phyloP scores from a whole-genome alignment of 2,888 invertebrate species.

The Amorpha juglandis region DNA sequence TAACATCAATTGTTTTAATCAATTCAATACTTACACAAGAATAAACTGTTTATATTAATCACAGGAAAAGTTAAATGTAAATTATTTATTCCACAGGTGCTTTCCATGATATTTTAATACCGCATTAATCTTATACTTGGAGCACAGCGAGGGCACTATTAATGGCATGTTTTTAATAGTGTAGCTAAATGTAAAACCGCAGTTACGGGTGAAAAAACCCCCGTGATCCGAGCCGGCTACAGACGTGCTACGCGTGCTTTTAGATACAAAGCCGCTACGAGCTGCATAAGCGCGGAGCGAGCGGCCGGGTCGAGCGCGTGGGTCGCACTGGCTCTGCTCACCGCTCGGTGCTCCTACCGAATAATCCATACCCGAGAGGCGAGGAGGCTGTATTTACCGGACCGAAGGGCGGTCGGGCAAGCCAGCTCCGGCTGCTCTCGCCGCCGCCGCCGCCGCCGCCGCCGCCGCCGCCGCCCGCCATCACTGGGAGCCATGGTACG shows the following conservation, averaged over 20 bases:
- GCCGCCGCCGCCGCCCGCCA: conserved; percentile 44
- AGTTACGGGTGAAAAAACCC: conserved; percentile 53
- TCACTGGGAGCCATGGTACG: conserved; percentile 47
- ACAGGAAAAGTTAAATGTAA: conserved; percentile 60
- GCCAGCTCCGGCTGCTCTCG: conserved; percentile 64
- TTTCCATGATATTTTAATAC: conserved; percentile 65
- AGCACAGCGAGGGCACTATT: conserved; percentile 62
- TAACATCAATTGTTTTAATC: background rate
- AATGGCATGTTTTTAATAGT: conserved; percentile 69
- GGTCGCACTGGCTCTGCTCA: conserved; percentile 74
- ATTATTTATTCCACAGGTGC: conserved; percentile 69
- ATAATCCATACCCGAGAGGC: conserved; percentile 81
- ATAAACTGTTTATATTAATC: conserved; percentile 51
- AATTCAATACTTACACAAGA: conserved; percentile 35
- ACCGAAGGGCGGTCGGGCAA: conserved; percentile 76
- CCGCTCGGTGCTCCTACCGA: conserved; percentile 59
- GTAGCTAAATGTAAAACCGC: conserved; percentile 49
- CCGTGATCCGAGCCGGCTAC: conserved; percentile 50
- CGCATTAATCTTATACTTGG: conserved; percentile 65
- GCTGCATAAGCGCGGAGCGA: conserved; percentile 46
- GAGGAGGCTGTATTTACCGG: conserved; percentile 81
- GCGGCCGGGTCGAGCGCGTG: conserved; percentile 71
- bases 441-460: conserved; percentile 51
- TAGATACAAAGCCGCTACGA: conserved; percentile 49
- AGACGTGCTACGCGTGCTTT: conserved; percentile 49